Conservation (phyloP, 2,888 invertebrate species). For the Caenorhabditis sp. region DNA sequence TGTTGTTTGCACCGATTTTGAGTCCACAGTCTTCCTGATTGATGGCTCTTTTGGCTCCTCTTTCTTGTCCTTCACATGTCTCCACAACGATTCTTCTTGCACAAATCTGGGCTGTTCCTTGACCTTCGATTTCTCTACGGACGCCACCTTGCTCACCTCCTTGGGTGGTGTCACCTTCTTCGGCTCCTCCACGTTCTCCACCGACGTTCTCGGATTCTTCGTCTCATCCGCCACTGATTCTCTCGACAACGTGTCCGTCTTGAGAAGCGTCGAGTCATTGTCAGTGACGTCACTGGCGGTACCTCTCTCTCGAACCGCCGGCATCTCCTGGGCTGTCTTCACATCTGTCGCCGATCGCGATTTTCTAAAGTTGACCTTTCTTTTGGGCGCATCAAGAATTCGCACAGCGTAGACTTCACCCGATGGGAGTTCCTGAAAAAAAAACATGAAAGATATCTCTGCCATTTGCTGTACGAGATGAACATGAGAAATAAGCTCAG, state of each 20-base stretch:
- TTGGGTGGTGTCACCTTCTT: too few species aligned
- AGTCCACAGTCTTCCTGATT: too few species aligned
- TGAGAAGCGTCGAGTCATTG: constrained; percentile 19
- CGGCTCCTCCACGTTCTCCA: not conserved
- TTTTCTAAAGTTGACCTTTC: constrained; percentile 10
- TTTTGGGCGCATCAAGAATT: constrained; percentile 6
- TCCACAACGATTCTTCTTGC: too few species aligned
- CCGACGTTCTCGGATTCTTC: not conserved
- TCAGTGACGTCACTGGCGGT: constrained; percentile 27
- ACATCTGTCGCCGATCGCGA: constrained; percentile 6
- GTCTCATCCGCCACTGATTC: constrained; percentile 5
- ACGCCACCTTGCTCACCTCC: too few species aligned
- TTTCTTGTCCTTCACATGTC: too few species aligned
- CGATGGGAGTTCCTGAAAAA: constrained; percentile 20
- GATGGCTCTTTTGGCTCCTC: too few species aligned
- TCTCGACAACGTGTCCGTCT: not conserved
- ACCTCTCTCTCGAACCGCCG: constrained; percentile 25
- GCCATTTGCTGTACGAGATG: not conserved
- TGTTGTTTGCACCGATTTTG: too few species aligned
- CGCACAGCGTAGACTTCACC: constrained; percentile 26
- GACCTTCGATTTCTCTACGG: too few species aligned
- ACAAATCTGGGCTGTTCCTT: too few species aligned
- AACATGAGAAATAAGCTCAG: too few species aligned
- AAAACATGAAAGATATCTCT: too few species aligned
- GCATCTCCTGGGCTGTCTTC: constrained; percentile 30